These are phyloP conservation scores for Glandiceps talaboti DNA, from an alignment of 53 echinoderm and acorn worm genomes.

Conservation along the genomic window DNA sequence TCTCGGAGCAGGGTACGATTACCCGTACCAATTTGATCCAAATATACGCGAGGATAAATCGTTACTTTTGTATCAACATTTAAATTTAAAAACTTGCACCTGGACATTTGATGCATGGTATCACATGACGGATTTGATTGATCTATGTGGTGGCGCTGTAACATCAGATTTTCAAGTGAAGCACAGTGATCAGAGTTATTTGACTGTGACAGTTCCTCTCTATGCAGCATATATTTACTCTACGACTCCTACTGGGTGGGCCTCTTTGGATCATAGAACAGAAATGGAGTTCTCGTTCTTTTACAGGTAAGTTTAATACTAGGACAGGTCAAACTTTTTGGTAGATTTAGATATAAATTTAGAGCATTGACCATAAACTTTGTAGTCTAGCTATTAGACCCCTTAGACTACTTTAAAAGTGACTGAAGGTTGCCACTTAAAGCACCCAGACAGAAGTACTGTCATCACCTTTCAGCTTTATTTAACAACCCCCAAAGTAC, in stretches of 20 bases:
- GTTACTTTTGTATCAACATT: constrained; percentile 69
- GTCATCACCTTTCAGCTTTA: no score
- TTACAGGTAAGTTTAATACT: constrained; percentile 81
- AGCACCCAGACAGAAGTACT: no score
- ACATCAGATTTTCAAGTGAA: constrained; percentile 91
- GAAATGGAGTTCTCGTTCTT: constrained; percentile 99
- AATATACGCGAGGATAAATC: constrained; percentile 61
- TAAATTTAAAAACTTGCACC: constrained; percentile 96
- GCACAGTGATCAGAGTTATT: constrained; percentile 77
- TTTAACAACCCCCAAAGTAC: no score
- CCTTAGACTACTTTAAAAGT: no score
- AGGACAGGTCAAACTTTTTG: no score
- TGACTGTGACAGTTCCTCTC: constrained; percentile 88
- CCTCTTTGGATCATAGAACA: constrained; percentile 81
- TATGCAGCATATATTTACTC: constrained; percentile 93
- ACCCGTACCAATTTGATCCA: constrained; percentile 91
- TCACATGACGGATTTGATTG: constrained; percentile 98
- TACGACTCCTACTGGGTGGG: constrained; percentile 96
- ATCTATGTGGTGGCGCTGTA: constrained; percentile 91
- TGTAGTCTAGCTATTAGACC: no score
- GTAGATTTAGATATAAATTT: no score
- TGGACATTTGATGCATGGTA: constrained; percentile 97
- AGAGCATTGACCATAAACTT: no score
- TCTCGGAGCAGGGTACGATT: constrained; percentile 85
- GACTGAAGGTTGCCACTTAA: no score